Conservation (phyloP, 2,113 vertebrate genomes). For the Lasiurus borealis region DNA sequence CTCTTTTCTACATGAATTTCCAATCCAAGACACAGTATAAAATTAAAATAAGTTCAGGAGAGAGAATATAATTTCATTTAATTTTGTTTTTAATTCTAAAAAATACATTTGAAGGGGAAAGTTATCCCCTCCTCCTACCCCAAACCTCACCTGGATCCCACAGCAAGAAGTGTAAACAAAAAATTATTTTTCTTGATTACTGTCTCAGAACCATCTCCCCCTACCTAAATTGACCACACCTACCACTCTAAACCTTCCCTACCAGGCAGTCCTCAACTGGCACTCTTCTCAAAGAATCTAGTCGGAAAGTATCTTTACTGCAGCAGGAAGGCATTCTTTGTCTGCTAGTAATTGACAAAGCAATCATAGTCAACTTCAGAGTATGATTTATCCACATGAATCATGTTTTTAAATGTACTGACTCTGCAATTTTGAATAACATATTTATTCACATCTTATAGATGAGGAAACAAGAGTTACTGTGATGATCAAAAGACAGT, state of each 20-base stretch:
- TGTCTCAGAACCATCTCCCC: neutral
- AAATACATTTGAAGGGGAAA: neutral
- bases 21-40: neutral
- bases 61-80: neutral
- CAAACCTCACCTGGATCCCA: neutral
- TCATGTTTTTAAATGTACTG: neutral
- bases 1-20: neutral
- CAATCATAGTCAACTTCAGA: neutral
- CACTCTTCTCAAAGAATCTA: neutral
- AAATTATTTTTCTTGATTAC: neutral
- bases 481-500: neutral
- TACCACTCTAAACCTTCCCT: neutral
- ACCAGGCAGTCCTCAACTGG: neutral
- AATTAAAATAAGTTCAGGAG: constrained; percentile 32
- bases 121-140: neutral
- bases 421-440: neutral
- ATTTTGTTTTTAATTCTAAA: constrained; percentile 58
- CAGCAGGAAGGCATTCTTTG: neutral
- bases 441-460: constrained; percentile 7
- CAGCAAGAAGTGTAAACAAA: neutral
- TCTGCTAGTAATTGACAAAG: neutral
- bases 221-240: neutral
- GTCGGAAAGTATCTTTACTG: neutral
- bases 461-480: neutral
- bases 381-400: neutral